phyloP scores from a whole-genome alignment of 2,797 vertebrate species.

The Etheostoma nigrum region DNA sequence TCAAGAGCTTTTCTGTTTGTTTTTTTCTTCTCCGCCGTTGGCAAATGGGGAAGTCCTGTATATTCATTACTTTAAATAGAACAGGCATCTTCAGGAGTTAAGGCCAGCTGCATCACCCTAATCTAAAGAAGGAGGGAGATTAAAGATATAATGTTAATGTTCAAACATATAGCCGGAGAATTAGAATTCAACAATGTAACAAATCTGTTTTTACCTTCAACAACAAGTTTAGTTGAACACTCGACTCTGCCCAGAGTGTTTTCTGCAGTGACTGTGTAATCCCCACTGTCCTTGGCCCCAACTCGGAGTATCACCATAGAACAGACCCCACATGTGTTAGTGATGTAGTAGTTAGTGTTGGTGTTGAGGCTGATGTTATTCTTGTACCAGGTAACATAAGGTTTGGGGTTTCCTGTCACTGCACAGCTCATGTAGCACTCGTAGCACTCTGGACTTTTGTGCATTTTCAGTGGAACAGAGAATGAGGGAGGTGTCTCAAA shows the following conservation, averaged over 20 bases:
- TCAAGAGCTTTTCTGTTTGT: neutral
- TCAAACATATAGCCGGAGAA: neutral
- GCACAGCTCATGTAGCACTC: slow-evolving; percentile 93
- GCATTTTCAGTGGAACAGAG: slow-evolving; percentile 86
- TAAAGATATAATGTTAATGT: neutral
- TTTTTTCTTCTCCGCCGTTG: neutral
- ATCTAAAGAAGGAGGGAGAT: slow-evolving; percentile 48
- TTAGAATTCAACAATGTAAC: neutral
- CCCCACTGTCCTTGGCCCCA: slow-evolving; percentile 84
- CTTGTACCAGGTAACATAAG: slow-evolving; percentile 90
- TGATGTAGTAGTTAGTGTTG: slow-evolving; percentile 85
- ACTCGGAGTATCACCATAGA: slow-evolving; percentile 88
- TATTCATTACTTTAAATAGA: slow-evolving; percentile 13
- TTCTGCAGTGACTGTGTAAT: slow-evolving; percentile 87
- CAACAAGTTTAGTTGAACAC: slow-evolving; percentile 85
- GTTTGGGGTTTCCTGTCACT: slow-evolving; percentile 86
- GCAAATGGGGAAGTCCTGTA: slow-evolving; percentile 3
- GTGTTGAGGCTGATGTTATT: slow-evolving; percentile 86
- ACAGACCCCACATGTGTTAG: slow-evolving; percentile 90
- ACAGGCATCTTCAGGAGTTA: neutral
- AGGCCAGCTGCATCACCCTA: slow-evolving; percentile 31
- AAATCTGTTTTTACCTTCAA: slow-evolving; percentile 81
- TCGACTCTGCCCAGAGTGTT: slow-evolving; percentile 83
- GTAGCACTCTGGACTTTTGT: slow-evolving; percentile 84
- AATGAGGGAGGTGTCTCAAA: slow-evolving; percentile 85